These are phyloP conservation scores for Philopotamus ludificatus DNA, from an alignment of 1,140 invertebrate species.

Conservation along the genomic window DNA sequence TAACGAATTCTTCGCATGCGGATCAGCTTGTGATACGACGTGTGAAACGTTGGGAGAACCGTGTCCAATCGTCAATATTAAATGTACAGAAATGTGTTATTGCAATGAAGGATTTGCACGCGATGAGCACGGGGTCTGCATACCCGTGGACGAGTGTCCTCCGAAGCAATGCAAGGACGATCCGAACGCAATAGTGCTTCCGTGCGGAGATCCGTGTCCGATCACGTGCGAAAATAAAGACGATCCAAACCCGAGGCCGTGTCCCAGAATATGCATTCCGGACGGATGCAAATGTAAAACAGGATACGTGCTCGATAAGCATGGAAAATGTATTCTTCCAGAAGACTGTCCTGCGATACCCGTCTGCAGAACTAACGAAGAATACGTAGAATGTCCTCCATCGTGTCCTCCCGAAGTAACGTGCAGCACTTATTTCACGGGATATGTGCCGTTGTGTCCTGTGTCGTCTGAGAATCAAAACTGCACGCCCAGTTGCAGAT, in stretches of 20 bases:
- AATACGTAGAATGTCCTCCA: neutral
- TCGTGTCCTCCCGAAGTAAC: neutral
- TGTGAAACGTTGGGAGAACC: slow-evolving; percentile 51
- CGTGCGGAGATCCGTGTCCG: slow-evolving; percentile 34
- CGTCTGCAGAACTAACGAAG: neutral
- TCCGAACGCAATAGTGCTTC: slow-evolving; percentile 16
- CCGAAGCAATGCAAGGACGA: slow-evolving; percentile 15
- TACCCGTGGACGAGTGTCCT: slow-evolving; percentile 46
- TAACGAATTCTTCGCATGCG: slow-evolving; percentile 52
- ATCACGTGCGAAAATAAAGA: slow-evolving; percentile 23
- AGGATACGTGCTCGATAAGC: neutral
- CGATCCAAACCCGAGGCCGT: neutral
- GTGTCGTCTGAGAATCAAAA: neutral
- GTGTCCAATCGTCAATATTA: slow-evolving; percentile 53
- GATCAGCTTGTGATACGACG: slow-evolving; percentile 43
- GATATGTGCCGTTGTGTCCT: neutral
- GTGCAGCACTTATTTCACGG: neutral
- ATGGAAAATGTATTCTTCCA: slow-evolving; percentile 19
- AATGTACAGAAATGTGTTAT: slow-evolving; percentile 56
- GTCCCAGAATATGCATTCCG: slow-evolving; percentile 22
- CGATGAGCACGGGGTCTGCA: slow-evolving; percentile 46
- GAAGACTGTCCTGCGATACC: slow-evolving; percentile 1
- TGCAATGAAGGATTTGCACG: slow-evolving; percentile 54
- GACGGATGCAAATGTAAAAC: slow-evolving; percentile 28
- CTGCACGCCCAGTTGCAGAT: neutral